Evolutionary conservation across 1,140 invertebrate genomes (phyloP).

Genomic region (Tetraneura akinire): DNA sequence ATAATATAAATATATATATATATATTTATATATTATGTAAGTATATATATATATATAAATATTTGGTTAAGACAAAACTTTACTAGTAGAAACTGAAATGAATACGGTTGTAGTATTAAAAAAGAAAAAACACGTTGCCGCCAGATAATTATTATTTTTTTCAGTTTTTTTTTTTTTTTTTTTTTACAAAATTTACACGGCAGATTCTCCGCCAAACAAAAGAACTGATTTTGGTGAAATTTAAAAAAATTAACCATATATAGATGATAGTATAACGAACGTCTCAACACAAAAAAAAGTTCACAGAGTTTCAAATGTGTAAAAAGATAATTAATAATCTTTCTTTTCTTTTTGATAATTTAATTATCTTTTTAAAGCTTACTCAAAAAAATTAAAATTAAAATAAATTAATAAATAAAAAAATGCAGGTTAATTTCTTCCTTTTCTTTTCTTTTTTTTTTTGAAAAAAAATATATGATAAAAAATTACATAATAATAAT

Average conservation of each 20-base stretch:
- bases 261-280: constrained; percentile 37
- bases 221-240: constrained; percentile 45
- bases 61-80: constrained; percentile 41
- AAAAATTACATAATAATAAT: constrained; percentile 52
- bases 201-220: constrained; percentile 38
- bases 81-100: constrained; percentile 39
- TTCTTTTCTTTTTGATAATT: constrained; percentile 44
- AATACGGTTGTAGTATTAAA: constrained; percentile 44
- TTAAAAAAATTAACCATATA: constrained; percentile 42
- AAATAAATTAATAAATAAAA: too few relatives aligned
- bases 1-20: constrained; percentile 10
- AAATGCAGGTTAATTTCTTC: constrained; percentile 49
- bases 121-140: constrained; percentile 36
- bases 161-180: constrained; percentile 30
- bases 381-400: constrained; percentile 41
- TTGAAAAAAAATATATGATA: constrained; percentile 42
- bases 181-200: constrained; percentile 50
- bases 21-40: neutral
- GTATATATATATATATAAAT: too few relatives aligned
- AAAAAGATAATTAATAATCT: constrained; percentile 47
- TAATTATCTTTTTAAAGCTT: constrained; percentile 46
- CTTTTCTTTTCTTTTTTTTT: constrained; percentile 47
- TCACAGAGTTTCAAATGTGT: constrained; percentile 45
- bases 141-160: constrained; percentile 25
- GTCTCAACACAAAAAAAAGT: constrained; percentile 49